Evolutionary conservation across 2,888 invertebrate genomes (phyloP), one percentile per base, ranked within the genome.

Genomic region (Synanthedon myopaeformis): DNA sequence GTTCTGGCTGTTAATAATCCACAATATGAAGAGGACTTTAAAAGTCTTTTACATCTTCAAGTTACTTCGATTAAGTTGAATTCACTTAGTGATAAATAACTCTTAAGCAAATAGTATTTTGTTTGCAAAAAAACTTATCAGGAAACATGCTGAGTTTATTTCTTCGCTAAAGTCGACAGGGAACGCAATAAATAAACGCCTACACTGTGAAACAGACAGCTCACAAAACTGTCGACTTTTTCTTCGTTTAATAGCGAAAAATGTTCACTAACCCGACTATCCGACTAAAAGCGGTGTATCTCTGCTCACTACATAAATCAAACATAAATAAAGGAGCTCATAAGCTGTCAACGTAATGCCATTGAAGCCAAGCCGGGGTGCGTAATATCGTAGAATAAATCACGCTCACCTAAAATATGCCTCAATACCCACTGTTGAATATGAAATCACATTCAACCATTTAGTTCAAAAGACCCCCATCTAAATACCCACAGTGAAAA

Each of bases 341-440:
- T 83, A 85, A 82, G 79, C 78, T 84, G 83, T 82, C 85, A 83
- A 78, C 80, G 74, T 83, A 82, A 82, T 82, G 74, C 85, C 76
- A 84, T 85, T 83, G 78, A 82, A 78, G 76, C 76, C 76, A 72
- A 64, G 67, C 72, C 70, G 67, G 77, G 81, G 81, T 79, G 76
- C 82, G 85, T 83, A 83, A 83, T 85, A 84, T 82, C 79, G 69
- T 68, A 61, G 73, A 79, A 84, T 86, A 85, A 84, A 85, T 86
- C 85, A 85, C 70, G 69, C 70, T 72, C 67, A 69, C 70, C 76
- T 81, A 77, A 84, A 84, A 84, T 83, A 84, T 80, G 79, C 78
- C 72, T 74, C 78, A 75, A 82, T 82, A 77, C 71, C 74, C 72
- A 74, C 74, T 74, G 73, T 72, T 79, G 78, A 79, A 79, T 82